Conservation (phyloP, 2,113 vertebrate species). For the Anarhynchus alexandrinus region DNA sequence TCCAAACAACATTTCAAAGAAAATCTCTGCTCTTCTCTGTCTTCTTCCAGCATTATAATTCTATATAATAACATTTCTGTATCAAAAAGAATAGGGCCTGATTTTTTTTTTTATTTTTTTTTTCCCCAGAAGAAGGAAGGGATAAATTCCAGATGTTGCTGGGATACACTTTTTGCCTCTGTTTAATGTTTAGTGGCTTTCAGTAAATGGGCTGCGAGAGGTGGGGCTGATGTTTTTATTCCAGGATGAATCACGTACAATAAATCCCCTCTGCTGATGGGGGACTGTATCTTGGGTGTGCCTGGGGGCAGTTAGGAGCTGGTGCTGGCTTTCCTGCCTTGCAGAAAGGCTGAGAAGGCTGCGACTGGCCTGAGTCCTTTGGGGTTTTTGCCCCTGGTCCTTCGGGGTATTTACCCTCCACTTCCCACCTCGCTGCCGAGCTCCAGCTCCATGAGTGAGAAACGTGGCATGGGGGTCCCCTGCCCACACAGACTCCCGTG, state of each 20-base stretch:
- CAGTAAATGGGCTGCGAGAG: slow-evolving; percentile 7
- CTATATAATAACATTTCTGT: slow-evolving; percentile 54
- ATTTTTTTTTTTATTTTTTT: background rate
- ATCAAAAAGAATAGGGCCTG: slow-evolving; percentile 8
- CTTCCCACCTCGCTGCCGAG: background rate
- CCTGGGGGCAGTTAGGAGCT: background rate
- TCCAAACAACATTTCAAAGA: background rate
- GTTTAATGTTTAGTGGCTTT: background rate
- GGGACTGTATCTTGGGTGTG: background rate
- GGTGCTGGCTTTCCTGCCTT: background rate
- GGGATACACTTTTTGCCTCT: slow-evolving; percentile 11
- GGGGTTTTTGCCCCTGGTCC: background rate
- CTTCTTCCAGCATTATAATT: slow-evolving; percentile 31
- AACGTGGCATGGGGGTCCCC: accelerated
- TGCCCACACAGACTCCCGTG: accelerated
- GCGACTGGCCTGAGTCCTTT: background rate
- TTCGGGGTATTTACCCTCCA: accelerated
- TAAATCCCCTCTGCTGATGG: background rate
- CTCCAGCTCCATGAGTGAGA: accelerated
- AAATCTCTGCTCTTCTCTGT: slow-evolving; percentile 25
- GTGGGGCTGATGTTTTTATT: slow-evolving; percentile 20
- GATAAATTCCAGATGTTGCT: slow-evolving; percentile 55
- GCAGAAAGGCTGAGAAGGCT: background rate
- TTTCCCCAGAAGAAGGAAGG: background rate
- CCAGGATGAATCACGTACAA: background rate